Conservation (phyloP, 64 coral and sea anemone species). For the Montipora capricornis region DNA sequence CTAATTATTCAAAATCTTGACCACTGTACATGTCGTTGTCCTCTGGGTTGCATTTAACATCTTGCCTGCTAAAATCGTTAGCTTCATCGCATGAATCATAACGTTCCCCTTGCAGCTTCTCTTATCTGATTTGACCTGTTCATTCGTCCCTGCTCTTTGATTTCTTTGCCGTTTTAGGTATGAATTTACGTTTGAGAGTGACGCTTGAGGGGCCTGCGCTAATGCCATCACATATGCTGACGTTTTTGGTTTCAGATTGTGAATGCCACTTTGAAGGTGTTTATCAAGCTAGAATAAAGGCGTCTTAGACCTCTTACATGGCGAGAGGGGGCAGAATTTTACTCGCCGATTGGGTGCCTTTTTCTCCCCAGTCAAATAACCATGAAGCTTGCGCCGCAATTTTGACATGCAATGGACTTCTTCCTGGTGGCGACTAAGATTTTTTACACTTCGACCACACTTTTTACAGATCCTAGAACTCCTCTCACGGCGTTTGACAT, state of each 20-base stretch:
- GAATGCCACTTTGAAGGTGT: slow-evolving; percentile 41
- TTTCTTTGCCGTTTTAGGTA: slow-evolving; percentile 33
- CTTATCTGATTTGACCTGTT: slow-evolving; percentile 19
- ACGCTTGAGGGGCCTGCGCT: slow-evolving; percentile 34
- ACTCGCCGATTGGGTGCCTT: slow-evolving; percentile 49
- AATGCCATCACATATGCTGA: slow-evolving; percentile 30
- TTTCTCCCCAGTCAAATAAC: slow-evolving; percentile 41
- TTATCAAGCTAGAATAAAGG: slow-evolving; percentile 59
- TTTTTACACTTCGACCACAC: slow-evolving; percentile 38
- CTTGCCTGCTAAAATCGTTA: neutral
- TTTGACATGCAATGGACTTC: slow-evolving; percentile 58
- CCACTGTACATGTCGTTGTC: slow-evolving; percentile 5
- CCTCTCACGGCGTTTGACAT: slow-evolving; percentile 21
- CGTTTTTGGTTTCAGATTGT: slow-evolving; percentile 47
- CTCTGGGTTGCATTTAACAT: slow-evolving; percentile 26
- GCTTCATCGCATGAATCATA: slow-evolving; percentile 51
- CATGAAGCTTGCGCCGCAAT: slow-evolving; percentile 43
- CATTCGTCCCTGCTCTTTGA: neutral
- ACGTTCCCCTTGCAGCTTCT: neutral
- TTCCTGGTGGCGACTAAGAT: slow-evolving; percentile 59
- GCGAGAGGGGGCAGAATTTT: slow-evolving; percentile 65
- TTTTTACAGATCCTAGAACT: slow-evolving; percentile 43
- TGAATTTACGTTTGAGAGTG: neutral
- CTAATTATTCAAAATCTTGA: slow-evolving; percentile 46
- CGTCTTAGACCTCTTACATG: slow-evolving; percentile 44